Base-by-base conservation (phyloP, 1,140 invertebrate genomes). In the Aphelinus atriplicis region DNA sequence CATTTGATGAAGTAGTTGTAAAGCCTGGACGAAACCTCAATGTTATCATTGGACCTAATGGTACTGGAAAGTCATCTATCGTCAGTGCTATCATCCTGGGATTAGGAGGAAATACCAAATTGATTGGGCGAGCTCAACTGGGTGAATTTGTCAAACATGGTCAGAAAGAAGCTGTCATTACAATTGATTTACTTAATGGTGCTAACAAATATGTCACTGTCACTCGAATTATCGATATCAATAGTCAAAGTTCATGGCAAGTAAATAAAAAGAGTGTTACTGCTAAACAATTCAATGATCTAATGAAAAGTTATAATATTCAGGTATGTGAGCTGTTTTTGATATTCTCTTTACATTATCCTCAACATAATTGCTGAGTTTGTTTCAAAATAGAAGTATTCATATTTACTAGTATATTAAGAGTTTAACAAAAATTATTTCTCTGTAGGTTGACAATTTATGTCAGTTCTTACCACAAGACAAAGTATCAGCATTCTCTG, bases 391-490 rank as follows among this genome's bases (percentile, higher is more conserved):
- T 26, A 26, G 26, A 26, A 26, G 26, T 26, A 26, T 26, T 26
- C 26, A 26, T 26, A 26, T 26, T 26, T 26, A 26, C 26, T 26
- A 26, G 26, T 26, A 26, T 26, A 26, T 26, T 26, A 26, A 26
- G 26, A 26, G 26, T 26, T 26, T 26, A 26, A 26, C 26, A 26
- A 26, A 26, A 61, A 61, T 61, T 55, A 7, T 78, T 45, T 9
- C 26, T 26, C 95, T 96, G 77, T 91, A 98, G 90, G 92, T 99
- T 2, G 92, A 96, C 76, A 99, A 99, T 88, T 89, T 99, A 5
- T 99, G 97, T 83, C 97, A 99, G 84, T 95, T 99, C 84, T 88
- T 99, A 64, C 97, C 98, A 0, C 98, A 99, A 90, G 97, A 99
- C 80, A 92, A 95, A 81, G 97, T 99, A 2, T 94, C 96, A 82